These are phyloP conservation scores for Iselma pallidipennis DNA, from an alignment of 2,888 invertebrate species.

Conservation along the genomic window DNA sequence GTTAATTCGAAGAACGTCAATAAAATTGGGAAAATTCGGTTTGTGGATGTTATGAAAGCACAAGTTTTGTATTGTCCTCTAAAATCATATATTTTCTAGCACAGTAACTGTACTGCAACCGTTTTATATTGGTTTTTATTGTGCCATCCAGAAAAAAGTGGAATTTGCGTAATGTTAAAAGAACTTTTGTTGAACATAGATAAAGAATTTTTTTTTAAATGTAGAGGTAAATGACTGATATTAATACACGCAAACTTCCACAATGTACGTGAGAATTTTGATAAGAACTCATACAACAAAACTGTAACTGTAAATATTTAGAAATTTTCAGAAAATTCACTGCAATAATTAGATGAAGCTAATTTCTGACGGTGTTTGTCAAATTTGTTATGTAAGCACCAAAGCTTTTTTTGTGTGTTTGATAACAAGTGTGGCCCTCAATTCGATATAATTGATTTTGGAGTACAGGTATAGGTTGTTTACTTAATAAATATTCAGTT, in stretches of 20 bases:
- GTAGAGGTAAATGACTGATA: conserved; percentile 8
- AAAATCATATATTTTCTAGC: too few species aligned
- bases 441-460: not conserved
- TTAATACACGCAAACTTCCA: not conserved
- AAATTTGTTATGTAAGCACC: not conserved
- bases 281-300: not conserved
- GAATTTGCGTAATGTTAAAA: not conserved
- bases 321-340: not conserved
- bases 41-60: too few species aligned
- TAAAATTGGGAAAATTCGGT: not conserved
- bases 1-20: not conserved
- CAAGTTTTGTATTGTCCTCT: too few species aligned
- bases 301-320: not conserved
- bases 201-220: not conserved
- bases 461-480: not conserved
- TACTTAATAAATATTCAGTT: conserved; percentile 16
- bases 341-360: not conserved
- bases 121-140: too few species aligned
- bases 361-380: not conserved
- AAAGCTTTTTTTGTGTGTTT: too few species aligned
- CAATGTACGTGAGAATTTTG: not conserved
- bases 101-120: too few species aligned
- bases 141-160: too few species aligned
- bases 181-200: not conserved
- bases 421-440: not conserved